These are phyloP conservation scores for Drosophila lutescens DNA, from an alignment of 2,888 invertebrate species.

Conservation along the genomic window DNA sequence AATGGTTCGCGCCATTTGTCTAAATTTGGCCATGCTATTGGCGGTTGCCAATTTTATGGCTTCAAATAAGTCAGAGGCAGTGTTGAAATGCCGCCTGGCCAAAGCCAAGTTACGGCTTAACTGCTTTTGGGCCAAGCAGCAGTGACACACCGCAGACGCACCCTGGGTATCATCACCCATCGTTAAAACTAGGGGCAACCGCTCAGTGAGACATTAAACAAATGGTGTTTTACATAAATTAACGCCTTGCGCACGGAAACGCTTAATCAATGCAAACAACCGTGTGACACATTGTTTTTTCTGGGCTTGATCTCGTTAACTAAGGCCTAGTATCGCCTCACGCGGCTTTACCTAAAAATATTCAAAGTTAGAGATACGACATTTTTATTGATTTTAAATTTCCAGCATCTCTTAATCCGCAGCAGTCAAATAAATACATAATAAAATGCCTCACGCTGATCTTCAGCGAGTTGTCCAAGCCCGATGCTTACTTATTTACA, in stretches of 20 bases:
- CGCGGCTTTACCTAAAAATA: conserved; percentile 44
- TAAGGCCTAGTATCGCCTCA: neutral
- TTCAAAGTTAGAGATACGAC: conserved; percentile 32
- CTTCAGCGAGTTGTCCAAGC: conserved; percentile 10
- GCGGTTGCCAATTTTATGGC: conserved; percentile 46
- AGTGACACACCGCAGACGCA: conserved; percentile 14
- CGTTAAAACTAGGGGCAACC: conserved; percentile 3
- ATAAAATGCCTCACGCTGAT: conserved; percentile 37
- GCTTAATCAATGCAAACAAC: neutral
- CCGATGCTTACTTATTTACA: conserved; percentile 8
- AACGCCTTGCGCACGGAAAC: conserved; percentile 30
- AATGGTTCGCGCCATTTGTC: conserved; percentile 51
- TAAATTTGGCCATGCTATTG: conserved; percentile 47
- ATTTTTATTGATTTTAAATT: conserved; percentile 39
- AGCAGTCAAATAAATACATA: conserved; percentile 33
- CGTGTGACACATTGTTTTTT: conserved; percentile 9
- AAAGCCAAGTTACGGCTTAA: neutral
- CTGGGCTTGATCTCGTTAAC: conserved; percentile 6
- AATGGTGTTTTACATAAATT: conserved; percentile 34
- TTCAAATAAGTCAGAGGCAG: conserved; percentile 42
- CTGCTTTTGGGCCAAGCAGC: neutral
- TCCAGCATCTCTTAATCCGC: conserved; percentile 1
- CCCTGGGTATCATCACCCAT: conserved; percentile 13
- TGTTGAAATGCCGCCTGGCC: conserved; percentile 43
- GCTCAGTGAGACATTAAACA: conserved; percentile 12